phyloP scores from a whole-genome alignment of 2,113 vertebrate species.

The Stomatorhinus ivindoensis region DNA sequence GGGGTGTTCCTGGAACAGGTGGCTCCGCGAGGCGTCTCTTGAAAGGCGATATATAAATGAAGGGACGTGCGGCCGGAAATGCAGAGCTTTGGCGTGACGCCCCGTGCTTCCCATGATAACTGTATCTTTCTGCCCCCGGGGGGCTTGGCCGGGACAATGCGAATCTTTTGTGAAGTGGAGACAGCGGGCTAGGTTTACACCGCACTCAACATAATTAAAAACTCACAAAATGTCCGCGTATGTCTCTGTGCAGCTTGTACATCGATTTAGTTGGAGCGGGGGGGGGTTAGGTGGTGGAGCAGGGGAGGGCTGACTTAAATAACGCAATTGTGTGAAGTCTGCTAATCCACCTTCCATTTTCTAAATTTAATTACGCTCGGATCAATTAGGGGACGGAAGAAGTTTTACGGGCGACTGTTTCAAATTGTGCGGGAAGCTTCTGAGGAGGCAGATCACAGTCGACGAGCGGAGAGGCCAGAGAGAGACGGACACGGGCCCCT shows the following conservation, averaged over 20 bases:
- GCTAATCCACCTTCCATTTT: slow-evolving; percentile 4
- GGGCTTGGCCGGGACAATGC: not conserved
- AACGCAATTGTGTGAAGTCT: not conserved
- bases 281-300: not conserved
- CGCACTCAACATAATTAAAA: slow-evolving; percentile 36
- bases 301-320: not conserved
- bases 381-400: not conserved
- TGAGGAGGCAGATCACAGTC: slow-evolving; percentile 48
- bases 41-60: slow-evolving; percentile 38
- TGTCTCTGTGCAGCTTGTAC: not conserved
- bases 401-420: not conserved
- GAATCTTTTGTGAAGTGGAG: not conserved
- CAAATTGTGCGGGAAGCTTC: slow-evolving; percentile 31
- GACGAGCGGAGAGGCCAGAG: slow-evolving; percentile 29
- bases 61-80: slow-evolving; percentile 32
- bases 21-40: not conserved
- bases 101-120: not conserved
- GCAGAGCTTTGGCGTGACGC: not conserved
- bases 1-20: not conserved
- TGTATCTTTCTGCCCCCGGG: not conserved
- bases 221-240: slow-evolving; percentile 23
- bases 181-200: slow-evolving; percentile 30
- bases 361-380: not conserved
- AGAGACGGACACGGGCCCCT: slow-evolving; percentile 1
- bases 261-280: not conserved